Base-by-base conservation (phyloP, 2,888 invertebrate species). In the Chloroclystis v-ata region DNA sequence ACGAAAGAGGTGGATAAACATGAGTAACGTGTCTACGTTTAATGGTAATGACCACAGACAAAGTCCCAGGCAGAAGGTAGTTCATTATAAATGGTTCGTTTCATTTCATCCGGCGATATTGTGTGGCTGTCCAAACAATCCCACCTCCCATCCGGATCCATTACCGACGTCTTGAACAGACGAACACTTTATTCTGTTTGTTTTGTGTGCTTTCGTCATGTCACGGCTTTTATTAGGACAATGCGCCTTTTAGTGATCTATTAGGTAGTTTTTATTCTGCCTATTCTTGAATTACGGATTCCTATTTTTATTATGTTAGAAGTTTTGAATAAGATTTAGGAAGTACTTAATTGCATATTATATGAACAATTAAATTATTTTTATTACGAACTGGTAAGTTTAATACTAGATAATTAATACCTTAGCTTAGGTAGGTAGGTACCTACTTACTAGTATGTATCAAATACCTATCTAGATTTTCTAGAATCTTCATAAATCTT, bases 71-170 rank as follows among this genome's bases (percentile, higher is more conserved):
- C 20, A 20, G 20, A 20, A 20, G 20, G 3, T 20, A 20, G 60
- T 61, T 62, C 11, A 1, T 61, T 67, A 64, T 67, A 61, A 71
- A 75, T 70, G 68, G 69, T 63, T 67, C 67, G 72, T 70, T 69
- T 73, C 61, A 57, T 59, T 65, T 67, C 67, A 69, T 80, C 82
- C 82, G 77, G 72, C 54, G 62, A 57, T 68, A 68, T 82, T 82
- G 78, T 81, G 66, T 54, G 49, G 61, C 67, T 76, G 80, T 79
- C 81, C 77, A 76, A 79, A 78, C 75, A 78, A 44, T 55, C 59
- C 42, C 59, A 44, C 52, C 42, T 44, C 56, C 57, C 60, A 64
- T 63, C 64, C 72, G 67, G 68, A 68, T 69, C 71, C 70, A 70
- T 71, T 68, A 66, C 72, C 60, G 45, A 42, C 57, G 32, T 56